Evolutionary conservation across 2,113 vertebrate genomes (phyloP).

Genomic region (Sminthopsis crassicaudata): DNA sequence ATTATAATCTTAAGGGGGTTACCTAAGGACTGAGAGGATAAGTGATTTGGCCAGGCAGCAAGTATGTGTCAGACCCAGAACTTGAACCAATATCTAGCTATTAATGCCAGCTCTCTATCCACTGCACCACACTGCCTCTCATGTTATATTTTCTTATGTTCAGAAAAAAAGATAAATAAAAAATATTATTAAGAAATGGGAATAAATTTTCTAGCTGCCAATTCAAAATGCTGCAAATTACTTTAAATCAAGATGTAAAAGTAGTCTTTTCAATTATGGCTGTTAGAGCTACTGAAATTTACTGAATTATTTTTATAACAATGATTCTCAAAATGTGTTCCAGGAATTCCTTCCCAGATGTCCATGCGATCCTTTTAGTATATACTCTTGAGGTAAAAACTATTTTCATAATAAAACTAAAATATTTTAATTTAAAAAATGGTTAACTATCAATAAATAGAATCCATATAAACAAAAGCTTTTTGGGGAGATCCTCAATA

Average conservation of each 20-base stretch:
- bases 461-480: background rate
- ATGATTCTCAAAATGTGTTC: background rate
- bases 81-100: background rate
- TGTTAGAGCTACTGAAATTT: background rate
- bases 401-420: background rate
- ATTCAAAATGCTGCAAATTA: conserved; percentile 24
- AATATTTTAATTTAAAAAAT: background rate
- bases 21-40: background rate
- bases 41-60: background rate
- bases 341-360: background rate
- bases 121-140: background rate
- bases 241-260: background rate
- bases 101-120: background rate
- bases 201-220: background rate
- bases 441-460: background rate
- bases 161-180: background rate
- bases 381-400: background rate
- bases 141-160: background rate
- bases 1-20: background rate
- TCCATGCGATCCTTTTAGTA: background rate
- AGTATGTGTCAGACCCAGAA: background rate
- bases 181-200: background rate
- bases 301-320: background rate
- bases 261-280: background rate
- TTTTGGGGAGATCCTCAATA: background rate